These are phyloP conservation scores for Calidris pugnax DNA, from an alignment of 2,113 vertebrate genomes.

Conservation along the genomic window DNA sequence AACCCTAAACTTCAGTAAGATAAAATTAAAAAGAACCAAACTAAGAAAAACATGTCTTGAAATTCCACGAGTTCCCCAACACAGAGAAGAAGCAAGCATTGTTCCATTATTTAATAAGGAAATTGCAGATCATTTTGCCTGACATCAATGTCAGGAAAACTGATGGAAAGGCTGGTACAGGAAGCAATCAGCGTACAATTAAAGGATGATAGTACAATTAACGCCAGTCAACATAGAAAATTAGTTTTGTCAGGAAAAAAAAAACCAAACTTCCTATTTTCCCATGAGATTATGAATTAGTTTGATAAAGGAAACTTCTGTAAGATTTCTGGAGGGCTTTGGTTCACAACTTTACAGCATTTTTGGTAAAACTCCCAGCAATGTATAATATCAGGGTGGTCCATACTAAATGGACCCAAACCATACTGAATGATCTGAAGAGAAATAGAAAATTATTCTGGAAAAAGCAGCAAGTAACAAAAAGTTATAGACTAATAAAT, in stretches of 20 bases:
- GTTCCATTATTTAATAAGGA: conserved; percentile 60
- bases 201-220: conserved; percentile 62
- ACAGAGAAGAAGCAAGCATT: conserved; percentile 3
- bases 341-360: neutral
- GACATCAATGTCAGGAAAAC: conserved; percentile 51
- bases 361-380: neutral
- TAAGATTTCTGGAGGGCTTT: neutral
- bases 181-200: conserved; percentile 57
- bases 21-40: neutral
- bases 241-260: conserved; percentile 5
- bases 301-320: neutral
- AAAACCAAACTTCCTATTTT: neutral
- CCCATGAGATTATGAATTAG: neutral
- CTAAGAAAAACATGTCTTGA: neutral
- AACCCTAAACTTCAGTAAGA: neutral
- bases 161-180: conserved; percentile 51
- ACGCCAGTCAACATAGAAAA: conserved; percentile 19
- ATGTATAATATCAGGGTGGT: neutral
- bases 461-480: neutral
- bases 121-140: conserved; percentile 44
- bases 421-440: neutral
- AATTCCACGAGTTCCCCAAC: neutral
- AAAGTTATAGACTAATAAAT: neutral
- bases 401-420: neutral
- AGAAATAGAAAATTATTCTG: neutral